These are phyloP conservation scores for Erebia ligea DNA, from an alignment of 2,888 invertebrate genomes.

Conservation along the genomic window DNA sequence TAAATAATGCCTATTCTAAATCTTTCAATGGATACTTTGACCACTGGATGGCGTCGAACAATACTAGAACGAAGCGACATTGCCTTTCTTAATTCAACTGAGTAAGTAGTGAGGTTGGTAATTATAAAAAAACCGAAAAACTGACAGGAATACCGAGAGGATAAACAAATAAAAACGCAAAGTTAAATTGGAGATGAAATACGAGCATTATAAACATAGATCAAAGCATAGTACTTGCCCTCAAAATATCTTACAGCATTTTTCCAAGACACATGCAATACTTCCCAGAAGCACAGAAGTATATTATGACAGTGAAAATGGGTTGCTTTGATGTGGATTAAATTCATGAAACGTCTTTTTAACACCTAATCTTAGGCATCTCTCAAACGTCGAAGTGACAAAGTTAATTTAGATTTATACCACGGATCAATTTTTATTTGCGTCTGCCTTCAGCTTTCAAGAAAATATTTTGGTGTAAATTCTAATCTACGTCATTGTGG, in stretches of 20 bases:
- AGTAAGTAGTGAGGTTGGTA: neutral
- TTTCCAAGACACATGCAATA: neutral
- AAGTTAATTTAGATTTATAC: slow-evolving; percentile 12
- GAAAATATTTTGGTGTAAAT: slow-evolving; percentile 17
- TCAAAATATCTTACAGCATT: neutral
- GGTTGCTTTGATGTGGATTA: slow-evolving; percentile 16
- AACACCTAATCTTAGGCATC: neutral
- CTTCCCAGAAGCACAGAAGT: neutral
- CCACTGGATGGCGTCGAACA: neutral
- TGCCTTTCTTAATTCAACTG: no score
- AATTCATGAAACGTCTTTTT: slow-evolving; percentile 7
- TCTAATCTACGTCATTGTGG: slow-evolving; percentile 12
- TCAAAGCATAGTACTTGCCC: neutral
- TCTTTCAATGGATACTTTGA: neutral
- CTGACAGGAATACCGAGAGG: neutral
- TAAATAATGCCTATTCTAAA: neutral
- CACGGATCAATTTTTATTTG: slow-evolving; percentile 14
- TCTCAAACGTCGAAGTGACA: slow-evolving; percentile 19
- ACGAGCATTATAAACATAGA: neutral
- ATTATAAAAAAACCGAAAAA: neutral
- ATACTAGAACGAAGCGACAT: no score
- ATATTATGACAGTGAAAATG: neutral
- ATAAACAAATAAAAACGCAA: no score
- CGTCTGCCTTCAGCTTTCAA: neutral
- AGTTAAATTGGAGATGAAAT: neutral